Conservation (phyloP, 2,113 vertebrate genomes). For the Eclectus roratus region DNA sequence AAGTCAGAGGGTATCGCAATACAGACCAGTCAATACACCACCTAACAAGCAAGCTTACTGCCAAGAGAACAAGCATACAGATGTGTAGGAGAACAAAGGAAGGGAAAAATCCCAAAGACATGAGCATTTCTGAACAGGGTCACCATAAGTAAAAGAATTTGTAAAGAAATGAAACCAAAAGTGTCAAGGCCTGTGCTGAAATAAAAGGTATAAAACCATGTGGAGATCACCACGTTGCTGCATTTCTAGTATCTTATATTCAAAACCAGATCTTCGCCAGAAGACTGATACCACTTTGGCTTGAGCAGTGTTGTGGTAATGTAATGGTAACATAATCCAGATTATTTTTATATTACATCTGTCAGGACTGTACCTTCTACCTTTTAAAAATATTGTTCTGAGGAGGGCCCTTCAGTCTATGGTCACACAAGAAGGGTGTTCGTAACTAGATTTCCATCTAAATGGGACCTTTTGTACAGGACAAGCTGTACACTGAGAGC, state of each 20-base stretch:
- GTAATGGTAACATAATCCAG: fast-evolving
- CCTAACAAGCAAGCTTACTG: neutral
- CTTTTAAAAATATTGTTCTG: neutral
- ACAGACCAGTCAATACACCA: neutral
- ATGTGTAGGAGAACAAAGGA: neutral
- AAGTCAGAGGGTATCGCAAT: neutral
- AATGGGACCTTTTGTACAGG: neutral
- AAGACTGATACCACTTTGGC: neutral
- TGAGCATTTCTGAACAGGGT: neutral
- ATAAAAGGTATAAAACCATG: neutral
- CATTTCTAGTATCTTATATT: neutral
- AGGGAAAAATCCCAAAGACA: neutral
- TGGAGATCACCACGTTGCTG: neutral
- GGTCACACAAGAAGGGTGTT: neutral
- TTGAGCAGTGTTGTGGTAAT: neutral
- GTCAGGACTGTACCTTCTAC: neutral
- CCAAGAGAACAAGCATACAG: neutral
- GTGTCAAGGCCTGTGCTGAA: neutral
- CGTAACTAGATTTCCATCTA: neutral
- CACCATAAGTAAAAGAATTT: neutral
- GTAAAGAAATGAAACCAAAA: neutral
- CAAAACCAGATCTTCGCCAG: neutral
- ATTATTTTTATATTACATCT: neutral
- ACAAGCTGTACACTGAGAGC: neutral
- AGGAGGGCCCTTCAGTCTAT: neutral